A percentile compares a stretch with the other conserved stretches of the same genome.
phyloP scores from a whole-genome alignment of 2,888 invertebrate genomes.

The Tiliacea aurago region DNA sequence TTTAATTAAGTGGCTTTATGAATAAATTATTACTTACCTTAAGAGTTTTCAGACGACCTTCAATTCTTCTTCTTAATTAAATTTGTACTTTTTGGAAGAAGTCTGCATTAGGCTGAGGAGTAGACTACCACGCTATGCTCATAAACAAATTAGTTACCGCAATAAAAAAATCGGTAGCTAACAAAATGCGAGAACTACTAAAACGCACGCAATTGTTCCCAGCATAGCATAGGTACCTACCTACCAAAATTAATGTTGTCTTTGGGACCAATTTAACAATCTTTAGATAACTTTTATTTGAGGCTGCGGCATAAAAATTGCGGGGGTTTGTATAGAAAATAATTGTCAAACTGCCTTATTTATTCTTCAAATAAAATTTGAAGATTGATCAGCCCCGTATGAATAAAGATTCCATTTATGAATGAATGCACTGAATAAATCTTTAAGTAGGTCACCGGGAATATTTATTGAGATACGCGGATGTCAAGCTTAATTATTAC shows the following conservation, averaged over 20 bases:
- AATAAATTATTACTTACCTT: neutral
- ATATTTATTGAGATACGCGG: conserved; percentile 12
- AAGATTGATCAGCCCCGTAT: no score
- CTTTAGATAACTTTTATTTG: neutral
- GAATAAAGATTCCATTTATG: neutral
- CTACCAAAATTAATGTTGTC: neutral
- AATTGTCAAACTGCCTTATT: no score
- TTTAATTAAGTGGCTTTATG: neutral
- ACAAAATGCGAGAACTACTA: neutral
- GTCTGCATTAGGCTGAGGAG: neutral
- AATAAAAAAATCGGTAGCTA: conserved; percentile 2
- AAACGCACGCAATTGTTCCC: neutral
- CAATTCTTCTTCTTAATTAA: neutral
- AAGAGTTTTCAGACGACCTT: no score
- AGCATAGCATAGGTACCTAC: neutral
- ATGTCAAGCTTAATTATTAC: neutral
- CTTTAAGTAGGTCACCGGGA: conserved; percentile 24
- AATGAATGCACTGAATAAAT: conserved; percentile 9
- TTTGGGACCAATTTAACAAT: neutral
- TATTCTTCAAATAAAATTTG: neutral
- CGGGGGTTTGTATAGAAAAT: no score
- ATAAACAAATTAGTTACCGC: no score
- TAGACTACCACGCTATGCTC: neutral
- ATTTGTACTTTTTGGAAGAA: neutral
- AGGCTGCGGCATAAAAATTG: neutral